A percentile compares a stretch with the other conserved stretches of the same genome.
phyloP scores from a whole-genome alignment of 2,113 vertebrate species.

The Rafetus swinhoei region DNA sequence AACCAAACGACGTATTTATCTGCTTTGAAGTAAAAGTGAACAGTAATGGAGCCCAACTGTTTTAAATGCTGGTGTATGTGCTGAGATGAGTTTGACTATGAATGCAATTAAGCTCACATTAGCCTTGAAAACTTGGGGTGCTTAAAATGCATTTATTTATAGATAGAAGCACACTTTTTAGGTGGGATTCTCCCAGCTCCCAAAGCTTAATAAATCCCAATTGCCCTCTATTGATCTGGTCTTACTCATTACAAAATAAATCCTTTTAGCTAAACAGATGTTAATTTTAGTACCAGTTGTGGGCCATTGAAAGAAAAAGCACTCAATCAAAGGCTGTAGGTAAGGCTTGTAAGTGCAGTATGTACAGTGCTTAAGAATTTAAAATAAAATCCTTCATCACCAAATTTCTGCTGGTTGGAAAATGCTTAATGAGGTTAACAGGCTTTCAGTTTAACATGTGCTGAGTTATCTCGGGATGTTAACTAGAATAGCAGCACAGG shows the following conservation, averaged over 20 bases:
- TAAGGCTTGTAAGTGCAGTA: neutral
- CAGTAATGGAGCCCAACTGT: neutral
- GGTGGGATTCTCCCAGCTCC: conserved; percentile 20
- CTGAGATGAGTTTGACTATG: neutral
- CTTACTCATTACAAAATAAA: conserved; percentile 27
- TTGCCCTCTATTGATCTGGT: conserved; percentile 33
- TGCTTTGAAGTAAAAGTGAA: neutral
- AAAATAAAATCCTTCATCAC: neutral
- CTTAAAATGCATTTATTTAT: neutral
- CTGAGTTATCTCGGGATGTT: neutral
- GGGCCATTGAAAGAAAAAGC: conserved; percentile 36
- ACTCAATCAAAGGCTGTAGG: conserved; percentile 24
- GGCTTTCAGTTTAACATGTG: neutral
- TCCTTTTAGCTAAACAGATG: conserved; percentile 32
- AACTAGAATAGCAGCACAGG: neutral
- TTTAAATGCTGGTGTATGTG: neutral
- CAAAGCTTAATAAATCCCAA: conserved; percentile 56
- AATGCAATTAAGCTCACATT: neutral
- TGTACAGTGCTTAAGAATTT: neutral
- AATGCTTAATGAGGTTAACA: neutral
- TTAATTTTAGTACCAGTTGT: conserved; percentile 44
- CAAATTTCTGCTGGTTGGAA: neutral
- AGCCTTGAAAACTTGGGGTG: neutral
- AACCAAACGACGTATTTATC: neutral
- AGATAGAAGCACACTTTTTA: neutral